Evolutionary conservation across 2,797 vertebrate genomes (phyloP).

Genomic region (Gephyroberyx darwinii): DNA sequence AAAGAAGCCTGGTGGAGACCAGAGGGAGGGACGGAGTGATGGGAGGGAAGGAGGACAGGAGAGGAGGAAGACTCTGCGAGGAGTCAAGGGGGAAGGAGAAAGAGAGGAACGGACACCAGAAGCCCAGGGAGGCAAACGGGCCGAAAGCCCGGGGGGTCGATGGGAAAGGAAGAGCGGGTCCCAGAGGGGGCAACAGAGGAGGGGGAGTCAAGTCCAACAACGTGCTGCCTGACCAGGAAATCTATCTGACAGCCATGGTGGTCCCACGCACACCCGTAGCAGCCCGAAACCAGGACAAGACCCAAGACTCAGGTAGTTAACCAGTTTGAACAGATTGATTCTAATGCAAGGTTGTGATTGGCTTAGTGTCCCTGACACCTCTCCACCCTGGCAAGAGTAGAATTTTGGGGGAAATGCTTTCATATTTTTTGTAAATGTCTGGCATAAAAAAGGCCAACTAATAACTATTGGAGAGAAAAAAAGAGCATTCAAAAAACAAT

Average conservation of each 20-base stretch:
- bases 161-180: conserved; percentile 57
- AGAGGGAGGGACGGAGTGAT: conserved; percentile 51
- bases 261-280: conserved; percentile 76
- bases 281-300: conserved; percentile 65
- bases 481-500: too few relatives aligned
- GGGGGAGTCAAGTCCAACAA: conserved; percentile 44
- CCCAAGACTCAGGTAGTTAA: conserved; percentile 65
- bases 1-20: conserved; percentile 54
- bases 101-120: conserved; percentile 75
- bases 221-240: conserved; percentile 49
- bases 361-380: too few relatives aligned
- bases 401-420: too few relatives aligned
- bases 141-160: conserved; percentile 47
- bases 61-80: conserved; percentile 72
- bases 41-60: conserved; percentile 65
- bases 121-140: conserved; percentile 72
- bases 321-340: too few relatives aligned
- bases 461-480: too few relatives aligned
- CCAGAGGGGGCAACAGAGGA: conserved; percentile 55
- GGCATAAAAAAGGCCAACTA: too few relatives aligned
- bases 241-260: conserved; percentile 75
- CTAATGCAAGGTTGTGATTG: too few relatives aligned
- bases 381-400: too few relatives aligned
- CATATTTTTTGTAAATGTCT: too few relatives aligned
- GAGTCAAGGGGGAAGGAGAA: conserved; percentile 74